Evolutionary conservation across 2,113 vertebrate genomes (phyloP).

Genomic region (Labrus mixtus): DNA sequence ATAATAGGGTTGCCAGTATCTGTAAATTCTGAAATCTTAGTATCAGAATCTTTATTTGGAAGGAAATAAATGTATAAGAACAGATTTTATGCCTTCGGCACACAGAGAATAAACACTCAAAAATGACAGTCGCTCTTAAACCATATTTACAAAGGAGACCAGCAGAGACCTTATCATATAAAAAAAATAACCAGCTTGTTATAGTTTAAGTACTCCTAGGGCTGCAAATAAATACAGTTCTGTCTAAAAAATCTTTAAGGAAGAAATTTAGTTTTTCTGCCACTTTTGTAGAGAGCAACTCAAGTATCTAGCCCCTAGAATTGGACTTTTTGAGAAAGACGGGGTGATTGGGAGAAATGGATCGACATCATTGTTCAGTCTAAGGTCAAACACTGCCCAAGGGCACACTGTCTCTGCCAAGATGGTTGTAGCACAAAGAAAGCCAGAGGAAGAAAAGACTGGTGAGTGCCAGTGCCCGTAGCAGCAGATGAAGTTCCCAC

Average conservation of each 20-base stretch:
- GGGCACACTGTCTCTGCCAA: constrained; percentile 34
- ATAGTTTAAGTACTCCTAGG: too few species aligned
- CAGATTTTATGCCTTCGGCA: too few species aligned
- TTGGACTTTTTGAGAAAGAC: constrained; percentile 13
- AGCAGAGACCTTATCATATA: too few species aligned
- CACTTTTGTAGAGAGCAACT: background rate
- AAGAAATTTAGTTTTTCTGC: too few species aligned
- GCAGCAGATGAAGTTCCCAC: constrained; percentile 33
- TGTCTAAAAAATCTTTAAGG: too few species aligned
- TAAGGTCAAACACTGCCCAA: constrained; percentile 39
- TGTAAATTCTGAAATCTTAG: too few species aligned
- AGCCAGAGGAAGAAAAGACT: constrained; percentile 5
- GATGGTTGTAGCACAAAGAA: constrained; percentile 25
- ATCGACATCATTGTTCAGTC: constrained; percentile 17
- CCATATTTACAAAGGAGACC: too few species aligned
- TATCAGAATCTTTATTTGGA: too few species aligned
- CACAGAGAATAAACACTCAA: background rate
- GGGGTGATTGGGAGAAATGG: constrained; percentile 5
- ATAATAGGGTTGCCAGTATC: too few species aligned
- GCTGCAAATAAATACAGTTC: too few species aligned
- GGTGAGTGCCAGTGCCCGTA: constrained; percentile 29
- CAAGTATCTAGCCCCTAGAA: background rate
- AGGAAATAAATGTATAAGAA: too few species aligned
- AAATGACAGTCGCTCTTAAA: background rate
- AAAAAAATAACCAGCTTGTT: too few species aligned